Base-by-base conservation (phyloP, 2,797 vertebrate species). In the Poliocrania exsul region DNA sequence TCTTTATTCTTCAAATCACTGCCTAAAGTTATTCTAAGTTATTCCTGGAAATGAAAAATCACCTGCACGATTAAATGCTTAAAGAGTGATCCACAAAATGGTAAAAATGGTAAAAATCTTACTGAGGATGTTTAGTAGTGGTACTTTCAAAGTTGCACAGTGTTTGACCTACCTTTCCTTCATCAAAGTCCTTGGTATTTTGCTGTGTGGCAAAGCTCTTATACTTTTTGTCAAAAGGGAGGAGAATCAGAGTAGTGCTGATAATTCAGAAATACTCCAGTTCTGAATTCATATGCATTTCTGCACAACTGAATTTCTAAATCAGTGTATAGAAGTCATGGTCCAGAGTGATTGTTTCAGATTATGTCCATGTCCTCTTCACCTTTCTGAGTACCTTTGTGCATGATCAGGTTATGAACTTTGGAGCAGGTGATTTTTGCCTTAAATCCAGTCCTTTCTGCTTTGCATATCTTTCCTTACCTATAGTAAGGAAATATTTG, bases 191-290 rank as follows among this genome's bases (percentile, higher is more conserved):
- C 31, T 20, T 54, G 44, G 40, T 57, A 17, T 51, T 86, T 81
- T 74, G 24, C 20, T 3, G 3, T 49, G 1, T 18, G 25, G 7
- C 7, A 75, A 71, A 40, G 0, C 0, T 35, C 35, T 70, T 69
- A 35, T 3, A 10, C 3, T 16, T 88, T 33, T 31, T 14, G 6
- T 66, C 18, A 73, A 71, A 38, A 66, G 13, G 10, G 44, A 21
- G 7, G 18, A 24, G 17, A 65, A 47, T 56, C 14, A 54, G 13
- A 60, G 35, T 12, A 33, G 16, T 53, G 26, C 25, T 62, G 51
- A 5, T 20, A 44, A 66, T 2, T 70, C 12, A 31, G 51, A 58
- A 80, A 51, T 40, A 16, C 4, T 73, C 10, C 12, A 16, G 16
- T 70, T 16, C 10, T 65, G 51, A 80, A 57, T 54, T 26, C 11